These are phyloP conservation scores for Aleiodes testaceus DNA, from an alignment of 2,888 invertebrate genomes.

Conservation along the genomic window DNA sequence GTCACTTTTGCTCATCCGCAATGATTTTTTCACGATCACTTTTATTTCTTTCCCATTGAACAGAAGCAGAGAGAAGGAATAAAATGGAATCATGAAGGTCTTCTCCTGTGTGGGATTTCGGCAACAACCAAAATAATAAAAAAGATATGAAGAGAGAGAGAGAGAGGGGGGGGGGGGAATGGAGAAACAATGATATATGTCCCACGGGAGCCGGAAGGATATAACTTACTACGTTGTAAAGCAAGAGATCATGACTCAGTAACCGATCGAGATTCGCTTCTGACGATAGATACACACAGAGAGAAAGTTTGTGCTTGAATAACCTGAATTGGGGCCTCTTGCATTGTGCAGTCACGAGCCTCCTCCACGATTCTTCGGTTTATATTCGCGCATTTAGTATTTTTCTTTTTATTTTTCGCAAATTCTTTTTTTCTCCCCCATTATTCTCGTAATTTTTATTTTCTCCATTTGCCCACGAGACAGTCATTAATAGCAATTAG, in stretches of 20 bases:
- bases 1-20: conserved; percentile 52
- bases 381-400: conserved; percentile 23
- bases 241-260: conserved; percentile 44
- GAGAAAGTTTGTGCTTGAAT: conserved; percentile 40
- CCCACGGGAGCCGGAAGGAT: conserved; percentile 24
- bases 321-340: conserved; percentile 32
- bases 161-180: neutral
- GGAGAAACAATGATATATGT: conserved; percentile 28
- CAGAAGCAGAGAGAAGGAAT: neutral
- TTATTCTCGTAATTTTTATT: neutral
- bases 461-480: conserved; percentile 33
- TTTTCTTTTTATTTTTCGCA: neutral
- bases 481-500: conserved; percentile 68
- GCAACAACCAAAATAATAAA: no score
- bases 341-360: conserved; percentile 31
- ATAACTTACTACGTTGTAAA: conserved; percentile 32
- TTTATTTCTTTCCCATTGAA: neutral
- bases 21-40: conserved; percentile 7
- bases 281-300: conserved; percentile 33
- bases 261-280: conserved; percentile 39
- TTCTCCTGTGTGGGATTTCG: neutral
- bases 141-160: neutral
- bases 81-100: neutral
- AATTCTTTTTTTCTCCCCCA: neutral
- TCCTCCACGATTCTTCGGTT: conserved; percentile 8